A percentile compares a stretch with the other conserved stretches of the same genome.
Evolutionary conservation across 2,113 vertebrate genomes (phyloP).

Genomic region (Psilopsiagon aymara): DNA sequence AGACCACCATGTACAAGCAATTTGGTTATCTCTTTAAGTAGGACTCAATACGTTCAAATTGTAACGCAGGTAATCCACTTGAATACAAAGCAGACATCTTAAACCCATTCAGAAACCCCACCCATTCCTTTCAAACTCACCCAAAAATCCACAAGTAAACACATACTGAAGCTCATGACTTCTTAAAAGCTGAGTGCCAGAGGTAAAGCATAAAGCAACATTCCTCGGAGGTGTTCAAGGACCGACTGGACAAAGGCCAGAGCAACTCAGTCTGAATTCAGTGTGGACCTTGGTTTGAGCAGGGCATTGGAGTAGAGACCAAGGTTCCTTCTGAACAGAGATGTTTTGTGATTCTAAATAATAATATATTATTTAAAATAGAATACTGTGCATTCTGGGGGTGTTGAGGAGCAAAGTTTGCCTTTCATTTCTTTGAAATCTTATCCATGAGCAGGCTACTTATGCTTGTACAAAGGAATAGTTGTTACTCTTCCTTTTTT

Average conservation of each 20-base stretch:
- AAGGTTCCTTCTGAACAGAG: neutral
- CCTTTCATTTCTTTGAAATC: neutral
- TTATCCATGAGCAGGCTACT: accelerated
- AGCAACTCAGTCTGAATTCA: neutral
- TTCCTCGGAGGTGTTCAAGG: neutral
- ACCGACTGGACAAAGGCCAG: neutral
- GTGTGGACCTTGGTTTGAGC: neutral
- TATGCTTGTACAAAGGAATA: neutral
- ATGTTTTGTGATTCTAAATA: neutral
- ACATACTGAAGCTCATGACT: neutral
- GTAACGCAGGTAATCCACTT: neutral
- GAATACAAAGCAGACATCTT: neutral
- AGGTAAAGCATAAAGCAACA: neutral
- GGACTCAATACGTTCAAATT: neutral
- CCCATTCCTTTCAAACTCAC: neutral
- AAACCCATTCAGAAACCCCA: neutral
- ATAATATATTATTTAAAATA: neutral
- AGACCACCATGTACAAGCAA: neutral
- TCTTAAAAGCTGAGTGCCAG: neutral
- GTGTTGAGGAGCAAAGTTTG: neutral
- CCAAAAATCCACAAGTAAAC: neutral
- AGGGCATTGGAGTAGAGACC: neutral
- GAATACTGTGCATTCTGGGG: accelerated
- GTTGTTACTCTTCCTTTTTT: neutral
- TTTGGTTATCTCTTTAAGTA: neutral